Percentiles rank a stretch among this genome's conserved stretches.
Conservation (phyloP, 2,113 vertebrate species). For the Bufo gargarizans region DNA sequence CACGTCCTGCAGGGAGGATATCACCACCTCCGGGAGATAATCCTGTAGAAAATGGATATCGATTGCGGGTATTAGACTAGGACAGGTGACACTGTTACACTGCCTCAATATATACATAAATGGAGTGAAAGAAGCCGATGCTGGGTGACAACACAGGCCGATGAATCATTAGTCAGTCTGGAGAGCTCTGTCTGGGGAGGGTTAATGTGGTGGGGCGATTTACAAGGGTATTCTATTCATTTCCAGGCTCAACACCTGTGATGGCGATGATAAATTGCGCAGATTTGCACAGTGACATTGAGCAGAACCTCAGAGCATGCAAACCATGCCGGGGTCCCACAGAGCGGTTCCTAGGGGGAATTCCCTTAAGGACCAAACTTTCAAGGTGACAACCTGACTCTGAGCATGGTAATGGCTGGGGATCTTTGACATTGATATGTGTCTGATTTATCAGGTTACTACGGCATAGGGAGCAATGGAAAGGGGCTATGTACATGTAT, state of each 20-base stretch:
- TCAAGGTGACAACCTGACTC: not conserved
- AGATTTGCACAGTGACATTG: not conserved
- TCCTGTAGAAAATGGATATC: constrained; percentile 68
- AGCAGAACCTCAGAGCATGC: not conserved
- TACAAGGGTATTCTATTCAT: not conserved
- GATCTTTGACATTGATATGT: not conserved
- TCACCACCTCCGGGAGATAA: constrained; percentile 77
- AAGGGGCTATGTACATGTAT: too few species aligned
- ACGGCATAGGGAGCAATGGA: too few species aligned
- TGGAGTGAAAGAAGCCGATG: not conserved
- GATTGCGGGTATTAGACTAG: not conserved
- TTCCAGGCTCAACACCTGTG: not conserved
- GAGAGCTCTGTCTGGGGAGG: not conserved
- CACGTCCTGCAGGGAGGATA: constrained; percentile 63
- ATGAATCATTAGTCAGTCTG: not conserved
- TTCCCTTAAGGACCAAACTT: not conserved
- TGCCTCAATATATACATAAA: not conserved
- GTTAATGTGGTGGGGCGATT: not conserved
- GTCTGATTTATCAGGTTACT: too few species aligned
- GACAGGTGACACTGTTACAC: too few species aligned
- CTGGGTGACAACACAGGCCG: not conserved
- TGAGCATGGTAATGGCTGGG: not conserved
- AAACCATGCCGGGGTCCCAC: too few species aligned
- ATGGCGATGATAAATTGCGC: not conserved
- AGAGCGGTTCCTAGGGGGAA: not conserved